Evolutionary conservation across 2,797 vertebrate genomes (phyloP), one percentile per base, ranked within the genome.

Genomic region (Pipistrellus pipistrellus): DNA sequence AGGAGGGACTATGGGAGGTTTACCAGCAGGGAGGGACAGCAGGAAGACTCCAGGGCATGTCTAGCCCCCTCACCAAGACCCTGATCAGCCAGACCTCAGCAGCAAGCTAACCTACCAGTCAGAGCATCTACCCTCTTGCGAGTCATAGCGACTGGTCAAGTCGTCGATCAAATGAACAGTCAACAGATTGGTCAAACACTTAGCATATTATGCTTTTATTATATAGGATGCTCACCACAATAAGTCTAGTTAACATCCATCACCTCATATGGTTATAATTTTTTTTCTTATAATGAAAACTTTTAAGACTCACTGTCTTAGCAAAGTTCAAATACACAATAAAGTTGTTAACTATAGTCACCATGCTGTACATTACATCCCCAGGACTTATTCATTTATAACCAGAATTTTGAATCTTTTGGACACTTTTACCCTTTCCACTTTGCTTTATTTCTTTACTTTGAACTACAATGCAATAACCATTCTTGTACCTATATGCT

Each of bases 91-190:
- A 3, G 2, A 30, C 27, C 12, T 27, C 59, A 62, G 59, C 59
- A 62, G 59, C 59, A 62, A 62, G 27, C 27, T 62, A 62, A 62
- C 59, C 27, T 62, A 62, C 59, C 4, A 62, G 27, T 30, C 27
- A 62, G 27, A 30, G 59, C 27, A 6, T 30, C 59, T 62, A 2
- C 59, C 27, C 59, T 4, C 27, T 62, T 62, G 59, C 2, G 12
- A 2, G 4, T 30, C 59, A 14, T 30, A 62, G 59, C 0, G 6
- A 62, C 27, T 62, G 27, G 27, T 62, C 59, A 30, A 62, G 59
- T 1, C 0, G 27, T 62, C 1, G 12, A 62, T 5, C 5, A 1
- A 62, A 62, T 2, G 6, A 30, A n/a, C n/a, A n/a, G n/a, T 30
- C 2, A 6, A 62, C 13, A 30, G 12, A 62, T 14, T 3, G 59